phyloP scores from a whole-genome alignment of 2,888 invertebrate genomes.

The Sisyra nigra region DNA sequence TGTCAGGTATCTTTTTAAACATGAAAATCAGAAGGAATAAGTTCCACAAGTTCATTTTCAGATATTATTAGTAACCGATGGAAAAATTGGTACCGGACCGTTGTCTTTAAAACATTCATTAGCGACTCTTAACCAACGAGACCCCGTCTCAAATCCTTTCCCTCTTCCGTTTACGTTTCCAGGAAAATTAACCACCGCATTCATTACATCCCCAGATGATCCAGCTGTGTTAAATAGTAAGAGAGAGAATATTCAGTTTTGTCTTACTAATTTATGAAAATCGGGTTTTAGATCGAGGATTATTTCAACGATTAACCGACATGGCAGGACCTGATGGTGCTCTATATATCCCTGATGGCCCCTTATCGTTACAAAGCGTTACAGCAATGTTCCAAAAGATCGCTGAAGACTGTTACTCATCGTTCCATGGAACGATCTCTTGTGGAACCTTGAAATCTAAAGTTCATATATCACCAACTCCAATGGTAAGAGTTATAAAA shows the following conservation, averaged over 20 bases:
- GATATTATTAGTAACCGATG: conserved; percentile 61
- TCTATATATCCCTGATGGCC: conserved; percentile 38
- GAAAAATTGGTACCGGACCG: conserved; percentile 48
- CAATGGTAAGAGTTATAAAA: conserved; percentile 41
- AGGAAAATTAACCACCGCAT: conserved; percentile 62
- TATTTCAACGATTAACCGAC: conserved; percentile 70
- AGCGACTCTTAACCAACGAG: conserved; percentile 28
- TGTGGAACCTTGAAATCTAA: conserved; percentile 62
- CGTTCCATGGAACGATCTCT: conserved; percentile 52
- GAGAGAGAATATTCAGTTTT: conserved; percentile 9
- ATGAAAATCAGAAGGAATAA: background rate
- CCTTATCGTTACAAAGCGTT: conserved; percentile 24
- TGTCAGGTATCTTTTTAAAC: conserved; percentile 45
- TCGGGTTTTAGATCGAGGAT: conserved; percentile 43
- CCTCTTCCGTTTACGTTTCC: conserved; percentile 69
- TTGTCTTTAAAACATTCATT: conserved; percentile 44
- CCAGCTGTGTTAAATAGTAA: conserved; percentile 29
- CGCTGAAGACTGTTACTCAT: conserved; percentile 54
- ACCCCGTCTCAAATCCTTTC: conserved; percentile 29
- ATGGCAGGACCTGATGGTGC: conserved; percentile 50
- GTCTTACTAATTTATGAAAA: too few relatives aligned
- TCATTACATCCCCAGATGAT: conserved; percentile 49
- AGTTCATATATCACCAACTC: conserved; percentile 57
- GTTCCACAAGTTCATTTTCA: too few relatives aligned
- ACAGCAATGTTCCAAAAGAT: conserved; percentile 44